Conservation (phyloP, 2,888 invertebrate genomes). For the Rosalia funebris region DNA sequence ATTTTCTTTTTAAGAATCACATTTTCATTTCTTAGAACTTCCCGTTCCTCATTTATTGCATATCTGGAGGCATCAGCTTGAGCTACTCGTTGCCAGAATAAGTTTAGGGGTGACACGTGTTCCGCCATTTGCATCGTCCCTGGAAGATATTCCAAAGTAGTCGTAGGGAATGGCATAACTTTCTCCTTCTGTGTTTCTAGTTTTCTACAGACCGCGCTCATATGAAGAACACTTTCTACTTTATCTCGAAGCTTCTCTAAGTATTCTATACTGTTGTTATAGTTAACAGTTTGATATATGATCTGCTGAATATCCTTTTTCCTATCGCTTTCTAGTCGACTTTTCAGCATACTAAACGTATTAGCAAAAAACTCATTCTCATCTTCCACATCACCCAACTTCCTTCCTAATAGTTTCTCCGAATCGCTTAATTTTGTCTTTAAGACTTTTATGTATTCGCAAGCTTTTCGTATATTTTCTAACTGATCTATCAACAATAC, state of each 20-base stretch:
- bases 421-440: conserved; percentile 45
- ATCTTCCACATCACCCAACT: conserved; percentile 47
- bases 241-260: conserved; percentile 69
- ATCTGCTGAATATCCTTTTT: conserved; percentile 68
- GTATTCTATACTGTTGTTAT: conserved; percentile 69
- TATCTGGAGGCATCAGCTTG: background rate
- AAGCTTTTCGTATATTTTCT: conserved; percentile 46
- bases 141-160: background rate
- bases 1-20: background rate
- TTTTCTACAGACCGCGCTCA: conserved; percentile 73
- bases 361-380: conserved; percentile 60
- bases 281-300: conserved; percentile 70
- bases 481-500: conserved; percentile 48
- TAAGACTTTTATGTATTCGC: conserved; percentile 49
- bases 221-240: conserved; percentile 70
- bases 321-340: conserved; percentile 66
- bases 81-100: background rate
- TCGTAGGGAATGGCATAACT: conserved; percentile 59
- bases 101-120: no score
- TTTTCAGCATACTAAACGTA: conserved; percentile 63
- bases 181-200: conserved; percentile 73
- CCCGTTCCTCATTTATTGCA: background rate
- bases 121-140: no score
- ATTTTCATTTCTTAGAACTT: background rate
- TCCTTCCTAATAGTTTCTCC: conserved; percentile 40